Percentiles rank a stretch among this genome's conserved stretches.
These are phyloP conservation scores for Epinephelus coioides DNA, from an alignment of 2,797 vertebrate species.

Conservation along the genomic window DNA sequence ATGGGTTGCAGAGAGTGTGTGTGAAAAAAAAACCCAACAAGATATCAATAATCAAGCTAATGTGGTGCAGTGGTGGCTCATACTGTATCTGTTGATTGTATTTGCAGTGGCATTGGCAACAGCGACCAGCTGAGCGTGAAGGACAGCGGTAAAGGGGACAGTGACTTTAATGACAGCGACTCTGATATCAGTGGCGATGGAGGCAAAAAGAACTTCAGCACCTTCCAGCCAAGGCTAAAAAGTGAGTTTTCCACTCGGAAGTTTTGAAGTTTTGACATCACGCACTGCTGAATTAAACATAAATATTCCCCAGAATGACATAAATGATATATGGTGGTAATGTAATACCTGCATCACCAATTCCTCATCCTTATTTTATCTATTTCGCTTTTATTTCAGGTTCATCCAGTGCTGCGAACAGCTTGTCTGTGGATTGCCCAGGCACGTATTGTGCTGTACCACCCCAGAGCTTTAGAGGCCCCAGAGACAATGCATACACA, in stretches of 20 bases:
- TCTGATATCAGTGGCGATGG: conserved; percentile 83
- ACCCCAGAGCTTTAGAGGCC: conserved; percentile 68
- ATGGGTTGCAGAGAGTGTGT: conserved; percentile 32
- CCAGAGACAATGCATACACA: conserved; percentile 76
- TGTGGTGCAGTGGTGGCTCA: conserved; percentile 68
- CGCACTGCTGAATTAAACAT: conserved; percentile 2
- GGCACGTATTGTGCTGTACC: conserved; percentile 73
- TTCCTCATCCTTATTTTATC: conserved; percentile 40
- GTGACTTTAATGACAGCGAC: conserved; percentile 89
- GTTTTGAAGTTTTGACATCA: background rate
- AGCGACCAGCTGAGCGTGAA: conserved; percentile 88
- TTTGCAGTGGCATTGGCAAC: conserved; percentile 82
- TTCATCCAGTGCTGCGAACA: conserved; percentile 63
- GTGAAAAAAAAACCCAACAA: conserved; percentile 24
- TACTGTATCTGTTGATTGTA: conserved; percentile 75
- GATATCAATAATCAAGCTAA: conserved; percentile 82
- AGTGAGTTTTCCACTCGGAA: conserved; percentile 73
- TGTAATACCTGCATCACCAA: conserved; percentile 12
- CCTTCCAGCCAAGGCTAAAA: conserved; percentile 78
- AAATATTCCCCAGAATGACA: conserved; percentile 17
- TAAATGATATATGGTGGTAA: conserved; percentile 23
- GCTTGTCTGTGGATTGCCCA: conserved; percentile 65
- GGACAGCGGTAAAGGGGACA: conserved; percentile 90
- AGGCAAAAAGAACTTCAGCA: conserved; percentile 78
- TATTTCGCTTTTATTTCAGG: conserved; percentile 66